phyloP scores from a whole-genome alignment of 1,140 invertebrate species.

The Helicoverpa armigera region DNA sequence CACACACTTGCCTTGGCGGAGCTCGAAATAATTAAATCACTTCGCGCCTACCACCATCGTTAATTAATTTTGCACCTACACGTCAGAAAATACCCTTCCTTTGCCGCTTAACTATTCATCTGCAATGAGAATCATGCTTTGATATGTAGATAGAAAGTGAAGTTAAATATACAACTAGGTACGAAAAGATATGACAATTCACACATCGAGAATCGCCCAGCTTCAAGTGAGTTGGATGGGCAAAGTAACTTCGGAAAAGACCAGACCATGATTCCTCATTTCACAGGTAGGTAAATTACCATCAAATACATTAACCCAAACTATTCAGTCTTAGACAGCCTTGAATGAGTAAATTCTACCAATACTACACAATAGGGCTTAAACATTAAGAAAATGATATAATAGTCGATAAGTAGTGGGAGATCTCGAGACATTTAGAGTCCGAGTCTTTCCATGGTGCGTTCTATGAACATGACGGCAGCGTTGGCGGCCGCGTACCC shows the following conservation, averaged over 20 bases:
- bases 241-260: background rate
- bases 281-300: no score
- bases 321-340: constrained; percentile 6
- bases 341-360: background rate
- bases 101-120: no score
- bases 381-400: background rate
- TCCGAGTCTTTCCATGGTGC: background rate
- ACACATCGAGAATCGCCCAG: no score
- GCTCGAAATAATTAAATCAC: background rate
- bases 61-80: no score
- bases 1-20: background rate
- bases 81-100: no score
- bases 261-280: background rate
- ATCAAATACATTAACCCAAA: background rate
- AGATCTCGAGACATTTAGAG: background rate
- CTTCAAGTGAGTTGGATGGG: no score
- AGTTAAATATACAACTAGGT: no score
- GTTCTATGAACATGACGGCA: background rate
- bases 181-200: no score
- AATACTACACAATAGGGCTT: background rate
- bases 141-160: no score
- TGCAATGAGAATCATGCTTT: no score
- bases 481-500: no score
- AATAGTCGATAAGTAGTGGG: background rate
- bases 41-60: background rate